Base-by-base conservation (phyloP, 2,113 vertebrate species). In the Mirounga angustirostris region DNA sequence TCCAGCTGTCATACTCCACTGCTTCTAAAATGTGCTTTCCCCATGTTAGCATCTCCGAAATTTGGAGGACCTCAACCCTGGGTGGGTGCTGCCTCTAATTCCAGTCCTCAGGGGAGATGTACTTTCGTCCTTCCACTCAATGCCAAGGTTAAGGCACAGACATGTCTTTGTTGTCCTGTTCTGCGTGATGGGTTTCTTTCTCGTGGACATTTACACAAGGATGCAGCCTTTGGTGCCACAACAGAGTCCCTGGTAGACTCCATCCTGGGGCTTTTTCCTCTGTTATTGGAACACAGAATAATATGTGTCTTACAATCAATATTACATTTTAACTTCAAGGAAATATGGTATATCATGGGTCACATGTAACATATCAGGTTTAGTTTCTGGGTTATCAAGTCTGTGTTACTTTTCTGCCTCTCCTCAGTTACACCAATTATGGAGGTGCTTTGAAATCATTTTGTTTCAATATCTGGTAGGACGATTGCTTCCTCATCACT, bases 101-200 rank as follows among this genome's bases (percentile, higher is more conserved):
- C 12, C 24, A 40, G 2, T 14, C 61, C 52, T 94, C 10, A 16
- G 13, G 3, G 24, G 21, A 84, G 65, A 26, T 1, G 4, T 2
- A 12, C 43, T 79, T 79, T 59, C n/a, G 28, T 58, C 26, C 61
- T 2, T 58, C 69, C 7, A n/a, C 30, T 14, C 16, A 7, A 4
- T 16, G 9, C 63, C 36, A 67, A 26, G 21, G 15, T 15, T 14
- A 79, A 87, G 30, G 30, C 2, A 30, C 21, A 4, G 8, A 1
- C 0, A 24, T 1, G n/a, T 50, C 28, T 58, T 33, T 22, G 0
- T 14, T 22, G 0, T 3, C 14, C 50, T n/a, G 30, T 40, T 80
- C 21, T 24, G 22, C 14, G 1, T 4, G 36, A 18, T 36, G n/a
- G 4, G 3, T 11, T 79, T 91, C 56, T 81, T 67, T 52, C 59